Percentiles rank a stretch among this genome's conserved stretches.
These are phyloP conservation scores for Corythornis vintsioides DNA, from an alignment of 2,113 vertebrate genomes.

Conservation along the genomic window DNA sequence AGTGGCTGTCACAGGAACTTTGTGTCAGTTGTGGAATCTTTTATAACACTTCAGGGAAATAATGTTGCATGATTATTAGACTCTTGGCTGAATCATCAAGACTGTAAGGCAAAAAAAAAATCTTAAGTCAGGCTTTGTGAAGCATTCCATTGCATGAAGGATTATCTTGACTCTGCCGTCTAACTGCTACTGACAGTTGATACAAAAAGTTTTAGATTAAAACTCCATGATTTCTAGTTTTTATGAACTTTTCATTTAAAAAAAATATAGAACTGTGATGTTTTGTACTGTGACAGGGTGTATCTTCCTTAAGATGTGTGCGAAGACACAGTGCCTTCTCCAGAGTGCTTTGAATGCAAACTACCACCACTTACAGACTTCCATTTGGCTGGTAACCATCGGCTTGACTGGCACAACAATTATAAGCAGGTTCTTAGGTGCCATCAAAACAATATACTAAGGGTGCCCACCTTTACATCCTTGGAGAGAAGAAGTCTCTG, in stretches of 20 bases:
- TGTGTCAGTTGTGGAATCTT: not conserved
- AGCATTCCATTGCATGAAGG: not conserved
- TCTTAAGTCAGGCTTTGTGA: not conserved
- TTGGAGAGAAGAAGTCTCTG: not conserved
- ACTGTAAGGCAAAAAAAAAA: not conserved
- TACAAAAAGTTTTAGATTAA: not conserved
- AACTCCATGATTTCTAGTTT: not conserved
- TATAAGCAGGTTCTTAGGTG: not conserved
- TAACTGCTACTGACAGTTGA: not conserved
- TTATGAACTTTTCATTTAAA: not conserved
- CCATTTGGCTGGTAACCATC: not conserved
- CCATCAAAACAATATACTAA: not conserved
- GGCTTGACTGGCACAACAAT: not conserved
- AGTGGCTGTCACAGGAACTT: not conserved
- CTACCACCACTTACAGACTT: not conserved
- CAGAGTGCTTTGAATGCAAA: not conserved
- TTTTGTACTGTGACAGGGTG: not conserved
- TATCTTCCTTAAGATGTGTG: not conserved
- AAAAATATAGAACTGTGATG: fast-evolving
- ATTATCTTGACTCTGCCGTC: not conserved
- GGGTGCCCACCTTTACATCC: not conserved
- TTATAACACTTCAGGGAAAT: not conserved
- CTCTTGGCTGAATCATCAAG: not conserved
- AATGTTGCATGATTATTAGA: not conserved
- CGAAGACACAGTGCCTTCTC: not conserved